These are phyloP conservation scores for Hoplostethus atlanticus DNA, from an alignment of 2,797 vertebrate genomes.

Conservation along the genomic window DNA sequence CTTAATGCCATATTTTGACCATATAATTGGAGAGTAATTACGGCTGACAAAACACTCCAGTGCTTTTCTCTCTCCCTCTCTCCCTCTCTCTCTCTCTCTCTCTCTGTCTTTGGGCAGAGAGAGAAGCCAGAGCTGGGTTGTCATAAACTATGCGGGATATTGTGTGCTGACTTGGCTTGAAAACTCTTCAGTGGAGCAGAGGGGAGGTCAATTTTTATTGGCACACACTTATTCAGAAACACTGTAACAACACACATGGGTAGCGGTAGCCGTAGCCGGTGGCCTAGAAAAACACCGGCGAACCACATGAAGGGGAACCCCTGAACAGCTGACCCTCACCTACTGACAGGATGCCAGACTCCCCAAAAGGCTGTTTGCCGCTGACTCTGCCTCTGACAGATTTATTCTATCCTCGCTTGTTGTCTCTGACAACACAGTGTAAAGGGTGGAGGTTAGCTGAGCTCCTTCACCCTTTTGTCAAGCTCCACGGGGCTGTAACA, in stretches of 20 bases:
- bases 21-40: conserved; percentile 87
- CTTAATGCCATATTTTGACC: conserved; percentile 84
- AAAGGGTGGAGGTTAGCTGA: conserved; percentile 14
- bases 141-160: conserved; percentile 70
- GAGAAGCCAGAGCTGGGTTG: conserved; percentile 65
- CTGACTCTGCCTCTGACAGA: conserved; percentile 1
- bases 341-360: conserved; percentile 47
- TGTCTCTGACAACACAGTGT: conserved; percentile 4
- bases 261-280: conserved; percentile 41
- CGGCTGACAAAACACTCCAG: conserved; percentile 85
- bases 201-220: conserved; percentile 73
- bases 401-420: conserved; percentile 1
- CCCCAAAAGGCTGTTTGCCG: conserved; percentile 29
- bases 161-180: conserved; percentile 67
- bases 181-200: conserved; percentile 56
- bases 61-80: conserved; percentile 57
- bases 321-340: conserved; percentile 52
- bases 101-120: conserved; percentile 49
- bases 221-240: conserved; percentile 63
- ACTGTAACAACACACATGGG: conserved; percentile 54
- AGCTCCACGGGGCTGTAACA: not conserved
- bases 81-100: conserved; percentile 18
- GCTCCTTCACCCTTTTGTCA: conserved; percentile 4
- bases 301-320: conserved; percentile 56
- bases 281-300: conserved; percentile 69